A percentile compares a stretch with the other conserved stretches of the same genome.
Evolutionary conservation across 2,888 invertebrate species (phyloP).

Genomic region (Toxonevra muliebris): DNA sequence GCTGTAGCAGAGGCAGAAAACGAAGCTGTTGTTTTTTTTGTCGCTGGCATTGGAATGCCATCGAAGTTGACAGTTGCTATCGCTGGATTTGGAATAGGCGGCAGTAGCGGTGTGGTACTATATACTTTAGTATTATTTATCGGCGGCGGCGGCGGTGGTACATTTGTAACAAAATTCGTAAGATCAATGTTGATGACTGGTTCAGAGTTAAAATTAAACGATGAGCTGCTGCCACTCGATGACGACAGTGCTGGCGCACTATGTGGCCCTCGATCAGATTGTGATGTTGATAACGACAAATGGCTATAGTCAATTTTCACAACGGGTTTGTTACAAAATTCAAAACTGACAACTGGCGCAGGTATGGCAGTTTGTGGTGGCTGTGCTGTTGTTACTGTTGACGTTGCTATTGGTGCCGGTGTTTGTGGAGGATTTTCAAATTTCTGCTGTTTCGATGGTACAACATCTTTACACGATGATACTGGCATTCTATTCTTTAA

Average conservation of each 20-base stretch:
- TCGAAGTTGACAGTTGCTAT: conserved; percentile 48
- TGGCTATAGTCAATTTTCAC: conserved; percentile 65
- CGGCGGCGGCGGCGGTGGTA: conserved; percentile 15
- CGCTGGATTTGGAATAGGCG: conserved; percentile 27
- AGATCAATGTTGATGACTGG: conserved; percentile 64
- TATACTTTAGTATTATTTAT: conserved; percentile 16
- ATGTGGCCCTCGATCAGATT: conserved; percentile 28
- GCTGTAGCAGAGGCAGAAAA: background rate
- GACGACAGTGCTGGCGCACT: conserved; percentile 37
- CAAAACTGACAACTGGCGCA: conserved; percentile 60
- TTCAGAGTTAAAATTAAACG: conserved; percentile 49
- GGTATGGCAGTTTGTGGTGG: conserved; percentile 57
- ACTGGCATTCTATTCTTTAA: conserved; percentile 43
- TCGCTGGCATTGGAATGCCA: conserved; percentile 18
- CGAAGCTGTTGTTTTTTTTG: conserved; percentile 7
- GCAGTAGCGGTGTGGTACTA: conserved; percentile 16
- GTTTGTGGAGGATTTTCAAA: conserved; percentile 8
- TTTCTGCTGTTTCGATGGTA: conserved; percentile 19
- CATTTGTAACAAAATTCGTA: conserved; percentile 56
- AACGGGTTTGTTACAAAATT: conserved; percentile 60
- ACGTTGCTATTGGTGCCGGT: conserved; percentile 26
- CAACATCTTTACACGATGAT: conserved; percentile 38
- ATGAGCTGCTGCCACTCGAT: conserved; percentile 29
- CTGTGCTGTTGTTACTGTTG: conserved; percentile 16
- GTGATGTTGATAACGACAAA: conserved; percentile 46